Percentiles rank a stretch among this genome's conserved stretches.
Evolutionary conservation across 2,888 invertebrate genomes (phyloP).

Genomic region (Aphidius colemani): DNA sequence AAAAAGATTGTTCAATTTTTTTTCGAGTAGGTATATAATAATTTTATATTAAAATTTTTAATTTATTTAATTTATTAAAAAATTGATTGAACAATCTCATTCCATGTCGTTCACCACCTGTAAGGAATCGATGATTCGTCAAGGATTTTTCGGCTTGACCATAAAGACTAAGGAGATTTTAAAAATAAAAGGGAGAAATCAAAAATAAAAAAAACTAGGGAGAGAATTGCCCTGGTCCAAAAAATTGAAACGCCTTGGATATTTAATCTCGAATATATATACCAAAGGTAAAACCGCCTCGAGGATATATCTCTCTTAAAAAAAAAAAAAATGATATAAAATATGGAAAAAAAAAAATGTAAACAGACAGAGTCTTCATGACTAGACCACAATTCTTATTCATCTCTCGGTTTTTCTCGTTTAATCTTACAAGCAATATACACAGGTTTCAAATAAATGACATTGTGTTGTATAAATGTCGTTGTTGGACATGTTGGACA

Average conservation of each 20-base stretch:
- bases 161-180: too few relatives aligned
- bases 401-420: constrained; percentile 4
- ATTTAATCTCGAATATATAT: constrained; percentile 24
- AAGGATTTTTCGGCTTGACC: constrained; percentile 17
- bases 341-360: not conserved
- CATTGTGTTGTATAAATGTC: too few relatives aligned
- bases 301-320: too few relatives aligned
- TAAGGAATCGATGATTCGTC: constrained; percentile 23
- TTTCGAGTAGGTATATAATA: not conserved
- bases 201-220: not conserved
- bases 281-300: constrained; percentile 32
- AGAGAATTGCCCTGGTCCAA: not conserved
- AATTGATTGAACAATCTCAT: constrained; percentile 25
- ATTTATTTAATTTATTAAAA: not conserved
- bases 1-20: constrained; percentile 3
- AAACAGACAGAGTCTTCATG: too few relatives aligned
- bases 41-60: not conserved
- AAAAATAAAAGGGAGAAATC: constrained; percentile 3
- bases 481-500: too few relatives aligned
- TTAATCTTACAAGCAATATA: constrained; percentile 10
- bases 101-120: constrained; percentile 19
- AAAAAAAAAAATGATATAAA: too few relatives aligned
- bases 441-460: not conserved
- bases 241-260: too few relatives aligned
- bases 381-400: too few relatives aligned